Base-by-base conservation (phyloP, 2,797 vertebrate species). In the Myiotriccus ornatus region DNA sequence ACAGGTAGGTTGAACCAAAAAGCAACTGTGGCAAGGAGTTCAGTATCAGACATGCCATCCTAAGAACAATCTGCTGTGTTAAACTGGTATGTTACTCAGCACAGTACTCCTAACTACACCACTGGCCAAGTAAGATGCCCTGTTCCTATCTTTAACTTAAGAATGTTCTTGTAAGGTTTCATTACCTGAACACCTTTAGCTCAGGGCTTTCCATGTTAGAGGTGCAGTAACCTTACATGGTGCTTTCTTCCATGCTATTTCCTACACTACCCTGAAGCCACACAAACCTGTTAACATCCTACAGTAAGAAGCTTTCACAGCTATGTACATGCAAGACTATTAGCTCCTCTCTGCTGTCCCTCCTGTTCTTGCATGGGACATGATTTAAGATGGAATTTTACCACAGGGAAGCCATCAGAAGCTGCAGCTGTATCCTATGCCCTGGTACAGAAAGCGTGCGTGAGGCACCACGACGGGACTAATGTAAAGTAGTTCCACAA, bases 21-120 rank as follows among this genome's bases (percentile, higher is more conserved):
- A 6, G 11, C 20, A 65, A 34, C 3, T 8, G 12, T 17, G 10
- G 6, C 24, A 34, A 47, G 7, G 3, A 70, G 17, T 8, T 49
- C 44, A 30, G 10, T 17, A 55, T 27, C 27, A 46, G 44, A 30
- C 2, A n/a, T 0, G 1, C 19, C 4, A 5, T 5, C 5, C 1
- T 17, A 60, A 56, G 53, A 86, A n/a, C 18, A 47, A 41, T 8
- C 22, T 14, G 12, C 49, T 24, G 15, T 7, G 37, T 37, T 6
- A 7, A 9, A 41, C 37, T 3, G 0, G 2, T 1, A 5, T 7
- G 4, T 47, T 23, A 15, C 7, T 44, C n/a, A n/a, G 6, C 4
- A 24, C 46, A 75, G 10, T 2, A 13, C 64, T 27, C 28, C 8
- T 25, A 2, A 28, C 14, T 18, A 15, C 12, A 80, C 23, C 59